Base-by-base conservation (phyloP, 2,888 invertebrate species). In the Drosophila diplacantha region DNA sequence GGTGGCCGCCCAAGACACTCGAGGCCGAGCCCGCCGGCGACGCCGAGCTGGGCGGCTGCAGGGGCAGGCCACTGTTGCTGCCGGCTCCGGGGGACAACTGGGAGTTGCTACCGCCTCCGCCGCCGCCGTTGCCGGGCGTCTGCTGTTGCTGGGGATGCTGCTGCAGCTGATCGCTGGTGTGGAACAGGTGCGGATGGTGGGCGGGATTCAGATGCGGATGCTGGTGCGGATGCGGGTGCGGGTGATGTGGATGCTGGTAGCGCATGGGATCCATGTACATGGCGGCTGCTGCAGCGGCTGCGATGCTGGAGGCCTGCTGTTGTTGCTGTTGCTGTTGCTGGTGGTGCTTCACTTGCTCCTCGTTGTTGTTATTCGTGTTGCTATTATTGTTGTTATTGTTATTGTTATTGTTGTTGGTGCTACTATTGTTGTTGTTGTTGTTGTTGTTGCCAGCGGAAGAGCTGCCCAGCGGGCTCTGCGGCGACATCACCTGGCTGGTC, bases 181-280 rank as follows among this genome's bases (percentile, higher is more conserved):
- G 88, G 72, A 87, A 87, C 58, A 87, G 83, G 77, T 87, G 87
- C 74, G 87, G 87, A 78, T 86, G 86, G 75, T 87, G 87, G 73
- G 86, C 85, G 75, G 87, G 86, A 81, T 87, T 88, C 57, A 88
- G 72, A 71, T 88, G 88, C 72, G 88, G 87, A 75, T 88, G 88
- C 75, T 88, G 88, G 61, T 85, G 85, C 41, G 83, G 76, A 78
- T 79, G 83, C 18, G 68, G 56, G 53, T 77, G 76, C 43, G 76
- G 71, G 67, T 87, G 88, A 51, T 87, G 87, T 39, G 87, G 87
- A 58, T 88, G 88, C 54, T 88, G 88, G 65, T 88, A 88, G 70
- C 88, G 86, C 86, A 87, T 87, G 49, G 88, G 88, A 82, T 88
- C 88, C 78, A 88, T 88, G 75, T 88, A 88, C 88, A 88, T 88